Percentiles rank a stretch among this genome's conserved stretches.
These are phyloP conservation scores for Platyscapa corneri DNA, from an alignment of 1,140 invertebrate genomes.

Conservation along the genomic window DNA sequence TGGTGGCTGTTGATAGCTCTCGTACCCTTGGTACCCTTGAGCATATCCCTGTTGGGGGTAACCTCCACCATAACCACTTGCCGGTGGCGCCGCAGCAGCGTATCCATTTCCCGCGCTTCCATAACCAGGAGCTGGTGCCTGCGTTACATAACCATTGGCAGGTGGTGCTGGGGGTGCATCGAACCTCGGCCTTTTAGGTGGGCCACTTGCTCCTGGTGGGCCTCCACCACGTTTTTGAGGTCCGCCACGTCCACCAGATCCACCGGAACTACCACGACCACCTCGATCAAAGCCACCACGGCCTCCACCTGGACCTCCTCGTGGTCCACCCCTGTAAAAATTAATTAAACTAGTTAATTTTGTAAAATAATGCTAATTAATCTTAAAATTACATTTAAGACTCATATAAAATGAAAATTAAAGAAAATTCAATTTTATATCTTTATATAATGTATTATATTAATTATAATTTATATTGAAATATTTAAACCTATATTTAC, in stretches of 20 bases:
- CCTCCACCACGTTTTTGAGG: slow-evolving; percentile 71
- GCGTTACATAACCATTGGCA: slow-evolving; percentile 70
- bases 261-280: slow-evolving; percentile 64
- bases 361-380: too few relatives aligned
- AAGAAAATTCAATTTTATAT: too few relatives aligned
- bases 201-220: slow-evolving; percentile 68
- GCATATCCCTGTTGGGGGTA: slow-evolving; percentile 69
- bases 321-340: slow-evolving; percentile 61
- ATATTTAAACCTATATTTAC: too few relatives aligned
- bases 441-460: too few relatives aligned
- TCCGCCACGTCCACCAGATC: slow-evolving; percentile 64
- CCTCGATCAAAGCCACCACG: slow-evolving; percentile 67
- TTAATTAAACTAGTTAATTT: too few relatives aligned
- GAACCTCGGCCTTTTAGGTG: slow-evolving; percentile 71
- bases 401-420: too few relatives aligned
- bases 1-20: slow-evolving; percentile 70
- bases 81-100: slow-evolving; percentile 64
- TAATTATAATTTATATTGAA: too few relatives aligned
- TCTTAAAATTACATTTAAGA: too few relatives aligned
- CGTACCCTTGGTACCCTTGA: slow-evolving; percentile 71
- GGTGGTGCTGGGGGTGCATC: slow-evolving; percentile 68
- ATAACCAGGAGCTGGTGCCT: slow-evolving; percentile 66
- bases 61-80: slow-evolving; percentile 65
- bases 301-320: slow-evolving; percentile 64
- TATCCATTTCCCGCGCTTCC: slow-evolving; percentile 68